Conservation (phyloP, 2,113 vertebrate species). For the Melanerpes formicivorus region DNA sequence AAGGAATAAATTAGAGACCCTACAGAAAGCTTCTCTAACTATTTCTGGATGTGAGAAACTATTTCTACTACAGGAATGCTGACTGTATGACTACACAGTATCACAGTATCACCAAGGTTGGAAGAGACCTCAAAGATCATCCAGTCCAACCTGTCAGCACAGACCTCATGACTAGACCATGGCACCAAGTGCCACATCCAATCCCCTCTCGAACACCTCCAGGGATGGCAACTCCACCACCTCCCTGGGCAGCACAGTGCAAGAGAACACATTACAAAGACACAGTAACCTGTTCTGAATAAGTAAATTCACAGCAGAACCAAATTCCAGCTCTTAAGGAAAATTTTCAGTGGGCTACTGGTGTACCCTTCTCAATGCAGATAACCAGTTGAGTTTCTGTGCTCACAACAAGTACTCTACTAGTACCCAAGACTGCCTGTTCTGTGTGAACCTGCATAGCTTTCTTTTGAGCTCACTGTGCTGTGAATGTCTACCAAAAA, state of each 20-base stretch:
- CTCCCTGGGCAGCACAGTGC: too few species aligned
- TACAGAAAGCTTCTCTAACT: neutral
- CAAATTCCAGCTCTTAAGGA: neutral
- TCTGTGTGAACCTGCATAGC: neutral
- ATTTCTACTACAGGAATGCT: neutral
- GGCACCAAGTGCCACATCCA: too few species aligned
- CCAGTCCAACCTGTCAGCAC: too few species aligned
- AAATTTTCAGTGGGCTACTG: neutral
- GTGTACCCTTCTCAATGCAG: neutral
- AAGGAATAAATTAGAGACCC: neutral
- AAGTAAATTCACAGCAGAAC: neutral
- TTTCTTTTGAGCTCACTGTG: neutral
- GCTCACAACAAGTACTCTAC: neutral
- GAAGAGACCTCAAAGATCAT: too few species aligned
- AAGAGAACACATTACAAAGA: neutral
- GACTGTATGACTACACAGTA: neutral
- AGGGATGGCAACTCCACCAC: too few species aligned
- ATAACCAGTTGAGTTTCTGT: neutral
- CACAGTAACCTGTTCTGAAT: neutral
- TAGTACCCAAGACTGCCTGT: neutral
- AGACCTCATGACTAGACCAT: too few species aligned
- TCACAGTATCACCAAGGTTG: too few species aligned
- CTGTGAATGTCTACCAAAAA: neutral
- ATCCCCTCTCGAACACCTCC: too few species aligned
- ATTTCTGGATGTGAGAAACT: neutral